Percentiles rank a stretch among this genome's conserved stretches.
phyloP scores from a whole-genome alignment of 2,113 vertebrate species.

The Heteronetta atricapilla region DNA sequence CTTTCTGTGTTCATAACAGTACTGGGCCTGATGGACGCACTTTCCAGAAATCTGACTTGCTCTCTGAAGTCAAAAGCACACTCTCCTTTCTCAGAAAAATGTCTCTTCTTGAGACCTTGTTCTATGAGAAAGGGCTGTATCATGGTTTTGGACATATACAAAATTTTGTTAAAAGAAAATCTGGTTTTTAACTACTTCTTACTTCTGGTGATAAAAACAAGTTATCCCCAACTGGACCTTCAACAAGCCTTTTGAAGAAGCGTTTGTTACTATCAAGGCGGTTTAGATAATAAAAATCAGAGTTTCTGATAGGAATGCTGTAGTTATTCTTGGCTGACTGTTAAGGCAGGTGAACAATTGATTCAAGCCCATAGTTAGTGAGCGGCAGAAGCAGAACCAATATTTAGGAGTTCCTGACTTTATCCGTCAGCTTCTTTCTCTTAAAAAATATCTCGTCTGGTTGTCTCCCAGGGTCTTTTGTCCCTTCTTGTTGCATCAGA shows the following conservation, averaged over 20 bases:
- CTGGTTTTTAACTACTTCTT: not conserved
- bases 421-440: not conserved
- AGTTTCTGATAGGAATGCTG: not conserved
- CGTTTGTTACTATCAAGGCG: not conserved
- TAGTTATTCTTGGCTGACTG: not conserved
- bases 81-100: not conserved
- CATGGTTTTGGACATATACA: not conserved
- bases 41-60: not conserved
- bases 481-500: not conserved
- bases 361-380: not conserved
- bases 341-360: not conserved
- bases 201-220: not conserved
- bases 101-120: not conserved
- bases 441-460: not conserved
- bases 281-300: not conserved
- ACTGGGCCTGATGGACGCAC: not conserved
- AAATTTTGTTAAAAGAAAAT: not conserved
- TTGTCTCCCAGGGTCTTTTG: not conserved
- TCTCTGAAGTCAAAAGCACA: not conserved
- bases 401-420: not conserved
- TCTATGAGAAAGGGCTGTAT: not conserved
- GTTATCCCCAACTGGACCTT: not conserved
- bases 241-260: not conserved
- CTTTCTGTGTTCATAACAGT: constrained; percentile 1
- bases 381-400: not conserved